A percentile compares a stretch with the other conserved stretches of the same genome.
Conservation (phyloP, 2,888 invertebrate genomes). For the Drosophila subquinaria region DNA sequence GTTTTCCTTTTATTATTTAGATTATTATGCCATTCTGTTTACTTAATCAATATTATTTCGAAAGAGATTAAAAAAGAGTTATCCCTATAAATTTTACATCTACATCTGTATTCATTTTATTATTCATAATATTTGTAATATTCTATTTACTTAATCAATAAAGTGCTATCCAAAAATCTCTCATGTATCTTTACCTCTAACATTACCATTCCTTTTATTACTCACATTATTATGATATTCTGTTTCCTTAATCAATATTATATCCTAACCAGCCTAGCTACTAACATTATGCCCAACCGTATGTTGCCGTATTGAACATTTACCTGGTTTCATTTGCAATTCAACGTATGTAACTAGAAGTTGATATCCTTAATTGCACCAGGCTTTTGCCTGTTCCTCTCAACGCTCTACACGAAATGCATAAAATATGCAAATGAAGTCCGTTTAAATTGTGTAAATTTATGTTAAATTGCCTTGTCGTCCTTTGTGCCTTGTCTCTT, state of each 20-base stretch:
- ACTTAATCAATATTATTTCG: not conserved
- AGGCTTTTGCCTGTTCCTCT: slow-evolving; percentile 8
- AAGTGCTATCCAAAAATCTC: not conserved
- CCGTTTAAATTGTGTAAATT: slow-evolving; percentile 61
- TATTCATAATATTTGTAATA: too few relatives aligned
- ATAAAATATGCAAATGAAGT: slow-evolving; percentile 73
- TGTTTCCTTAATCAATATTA: not conserved
- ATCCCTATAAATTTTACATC: too few relatives aligned
- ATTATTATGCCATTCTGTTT: not conserved
- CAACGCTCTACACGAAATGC: slow-evolving; percentile 44
- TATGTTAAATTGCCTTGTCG: slow-evolving; percentile 61
- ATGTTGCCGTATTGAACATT: slow-evolving; percentile 39
- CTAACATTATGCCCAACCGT: slow-evolving; percentile 10
- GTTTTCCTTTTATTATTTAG: not conserved
- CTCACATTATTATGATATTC: not conserved
- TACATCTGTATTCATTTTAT: too few relatives aligned
- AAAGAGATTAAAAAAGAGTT: too few relatives aligned
- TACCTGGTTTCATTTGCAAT: slow-evolving; percentile 52
- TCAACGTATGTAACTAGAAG: slow-evolving; percentile 55
- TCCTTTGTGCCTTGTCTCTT: slow-evolving; percentile 25
- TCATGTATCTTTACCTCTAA: not conserved
- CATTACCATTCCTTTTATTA: not conserved
- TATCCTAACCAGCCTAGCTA: not conserved
- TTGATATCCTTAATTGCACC: slow-evolving; percentile 69
- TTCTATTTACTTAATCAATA: not conserved